Evolutionary conservation across 2,888 invertebrate genomes (phyloP).

Genomic region (Napeogenes inachia): DNA sequence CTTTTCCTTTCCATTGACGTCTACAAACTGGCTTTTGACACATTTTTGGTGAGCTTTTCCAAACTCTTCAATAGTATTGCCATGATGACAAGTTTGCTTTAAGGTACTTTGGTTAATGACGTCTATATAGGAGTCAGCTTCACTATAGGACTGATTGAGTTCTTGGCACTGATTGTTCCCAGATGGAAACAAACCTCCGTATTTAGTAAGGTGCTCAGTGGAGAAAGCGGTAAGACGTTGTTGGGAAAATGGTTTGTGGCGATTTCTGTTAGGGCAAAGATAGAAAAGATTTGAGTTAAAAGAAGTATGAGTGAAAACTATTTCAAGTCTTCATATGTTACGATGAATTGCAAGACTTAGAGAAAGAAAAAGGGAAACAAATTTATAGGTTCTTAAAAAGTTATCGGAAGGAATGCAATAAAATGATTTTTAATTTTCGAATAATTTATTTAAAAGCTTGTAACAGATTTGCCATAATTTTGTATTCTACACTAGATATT

Average conservation of each 20-base stretch:
- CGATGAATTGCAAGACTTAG: slow-evolving; percentile 1
- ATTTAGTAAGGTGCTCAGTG: slow-evolving; percentile 72
- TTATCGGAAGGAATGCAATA: slow-evolving; percentile 13
- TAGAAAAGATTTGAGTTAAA: slow-evolving; percentile 50
- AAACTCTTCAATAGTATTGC: slow-evolving; percentile 70
- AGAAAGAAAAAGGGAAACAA: slow-evolving; percentile 6
- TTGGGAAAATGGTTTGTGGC: slow-evolving; percentile 74
- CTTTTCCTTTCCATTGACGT: slow-evolving; percentile 49
- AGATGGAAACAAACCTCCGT: slow-evolving; percentile 70
- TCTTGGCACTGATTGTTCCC: slow-evolving; percentile 71
- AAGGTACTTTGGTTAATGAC: slow-evolving; percentile 58
- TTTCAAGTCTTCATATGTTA: slow-evolving; percentile 12
- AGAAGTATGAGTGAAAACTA: slow-evolving; percentile 23
- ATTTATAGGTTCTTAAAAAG: not conserved
- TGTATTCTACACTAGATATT: no score
- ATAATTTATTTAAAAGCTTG: slow-evolving; percentile 15
- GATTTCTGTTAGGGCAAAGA: slow-evolving; percentile 72
- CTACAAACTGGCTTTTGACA: slow-evolving; percentile 60
- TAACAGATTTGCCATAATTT: not conserved
- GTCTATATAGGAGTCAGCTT: slow-evolving; percentile 70
- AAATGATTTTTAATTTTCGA: slow-evolving; percentile 19
- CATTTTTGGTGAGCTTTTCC: slow-evolving; percentile 74
- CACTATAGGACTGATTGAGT: slow-evolving; percentile 69
- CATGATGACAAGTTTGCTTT: slow-evolving; percentile 68
- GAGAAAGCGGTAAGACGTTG: slow-evolving; percentile 75